These are phyloP conservation scores for Gambelia wislizenii DNA, from an alignment of 2,797 vertebrate species.

Conservation along the genomic window DNA sequence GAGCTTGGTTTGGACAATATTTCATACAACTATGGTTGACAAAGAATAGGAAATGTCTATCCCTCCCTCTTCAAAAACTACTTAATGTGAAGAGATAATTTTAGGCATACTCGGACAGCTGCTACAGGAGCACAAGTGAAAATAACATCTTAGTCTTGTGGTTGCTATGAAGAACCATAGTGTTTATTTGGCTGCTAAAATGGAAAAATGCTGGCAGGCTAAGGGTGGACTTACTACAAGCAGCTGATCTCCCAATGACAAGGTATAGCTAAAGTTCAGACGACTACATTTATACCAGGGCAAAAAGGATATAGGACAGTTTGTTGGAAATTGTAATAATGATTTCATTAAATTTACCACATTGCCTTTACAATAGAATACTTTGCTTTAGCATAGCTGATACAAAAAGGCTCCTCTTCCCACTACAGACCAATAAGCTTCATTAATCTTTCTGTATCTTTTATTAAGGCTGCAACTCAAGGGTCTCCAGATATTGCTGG, in stretches of 20 bases:
- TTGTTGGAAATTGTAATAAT: neutral
- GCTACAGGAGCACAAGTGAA: conserved; percentile 28
- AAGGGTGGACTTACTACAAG: conserved; percentile 11
- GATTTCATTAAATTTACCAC: neutral
- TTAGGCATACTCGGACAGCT: conserved; percentile 38
- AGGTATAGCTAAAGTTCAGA: conserved; percentile 4
- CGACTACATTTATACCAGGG: neutral
- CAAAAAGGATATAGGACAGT: neutral
- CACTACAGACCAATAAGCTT: neutral
- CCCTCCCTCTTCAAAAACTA: neutral
- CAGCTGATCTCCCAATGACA: conserved; percentile 23
- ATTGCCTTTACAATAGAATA: neutral
- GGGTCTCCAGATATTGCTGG: neutral
- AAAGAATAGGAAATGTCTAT: neutral
- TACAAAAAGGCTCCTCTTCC: neutral
- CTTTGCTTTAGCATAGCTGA: neutral
- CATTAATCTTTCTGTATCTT: neutral
- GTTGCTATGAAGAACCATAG: conserved; percentile 36
- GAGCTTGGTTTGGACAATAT: neutral
- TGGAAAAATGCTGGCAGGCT: conserved; percentile 33
- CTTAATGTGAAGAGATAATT: conserved; percentile 23
- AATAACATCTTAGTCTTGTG: conserved; percentile 24
- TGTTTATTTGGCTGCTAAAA: conserved; percentile 42
- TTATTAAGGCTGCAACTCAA: neutral
- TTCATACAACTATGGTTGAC: neutral